Conservation (phyloP, 2,888 invertebrate genomes). For the Nymphalis urticae region DNA sequence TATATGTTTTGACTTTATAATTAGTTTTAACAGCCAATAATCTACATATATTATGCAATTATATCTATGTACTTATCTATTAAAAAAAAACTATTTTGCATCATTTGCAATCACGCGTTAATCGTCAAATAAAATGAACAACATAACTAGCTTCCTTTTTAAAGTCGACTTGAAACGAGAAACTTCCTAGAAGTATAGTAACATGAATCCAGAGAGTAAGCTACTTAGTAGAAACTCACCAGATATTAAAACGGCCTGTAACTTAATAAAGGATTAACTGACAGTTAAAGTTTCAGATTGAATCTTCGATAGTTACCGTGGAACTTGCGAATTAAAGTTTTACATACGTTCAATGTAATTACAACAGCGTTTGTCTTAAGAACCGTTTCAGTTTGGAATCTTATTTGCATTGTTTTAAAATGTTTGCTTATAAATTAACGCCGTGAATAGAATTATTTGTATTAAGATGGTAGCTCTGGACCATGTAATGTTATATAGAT, state of each 20-base stretch:
- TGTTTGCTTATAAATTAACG: too few species aligned
- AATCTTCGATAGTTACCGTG: conserved; percentile 25
- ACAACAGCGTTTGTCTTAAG: not conserved
- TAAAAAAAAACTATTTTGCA: too few species aligned
- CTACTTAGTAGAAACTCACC: conserved; percentile 17
- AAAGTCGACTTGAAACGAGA: not conserved
- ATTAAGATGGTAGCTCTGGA: too few species aligned
- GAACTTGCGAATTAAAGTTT: conserved; percentile 8
- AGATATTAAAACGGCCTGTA: conserved; percentile 26
- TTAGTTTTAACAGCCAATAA: too few species aligned
- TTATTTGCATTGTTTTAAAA: too few species aligned
- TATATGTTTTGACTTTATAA: too few species aligned
- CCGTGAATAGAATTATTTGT: too few species aligned
- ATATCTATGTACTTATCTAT: too few species aligned
- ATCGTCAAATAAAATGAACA: not conserved
- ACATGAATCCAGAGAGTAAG: conserved; percentile 5
- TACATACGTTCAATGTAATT: conserved; percentile 2
- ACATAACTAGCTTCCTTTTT: not conserved
- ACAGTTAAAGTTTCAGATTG: conserved; percentile 29
- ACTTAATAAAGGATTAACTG: conserved; percentile 35
- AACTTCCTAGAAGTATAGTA: not conserved
- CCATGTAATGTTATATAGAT: too few species aligned
- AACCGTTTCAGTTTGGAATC: not conserved
- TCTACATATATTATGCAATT: too few species aligned
- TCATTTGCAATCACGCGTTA: too few species aligned